phyloP scores from a whole-genome alignment of 2,888 invertebrate species.

The Invenusta paracnida region DNA sequence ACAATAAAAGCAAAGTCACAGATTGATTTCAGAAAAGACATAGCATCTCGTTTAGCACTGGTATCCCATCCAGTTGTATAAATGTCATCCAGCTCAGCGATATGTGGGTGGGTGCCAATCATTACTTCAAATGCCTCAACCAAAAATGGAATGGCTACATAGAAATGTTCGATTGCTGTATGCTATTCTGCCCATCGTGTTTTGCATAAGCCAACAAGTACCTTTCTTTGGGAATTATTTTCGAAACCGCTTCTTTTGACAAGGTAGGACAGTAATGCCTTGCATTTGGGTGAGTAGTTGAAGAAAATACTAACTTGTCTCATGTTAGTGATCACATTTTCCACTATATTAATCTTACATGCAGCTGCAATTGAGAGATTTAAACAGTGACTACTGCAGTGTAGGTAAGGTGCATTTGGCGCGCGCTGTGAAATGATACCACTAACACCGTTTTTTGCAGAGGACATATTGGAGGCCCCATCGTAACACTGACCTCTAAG shows the following conservation, averaged over 20 bases:
- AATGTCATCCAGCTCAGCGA: slow-evolving; percentile 12
- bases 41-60: slow-evolving; percentile 7
- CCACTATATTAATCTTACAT: background rate
- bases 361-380: slow-evolving; percentile 28
- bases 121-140: slow-evolving; percentile 41
- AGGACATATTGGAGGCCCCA: background rate
- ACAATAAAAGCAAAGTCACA: slow-evolving; percentile 33
- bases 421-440: background rate
- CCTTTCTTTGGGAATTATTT: slow-evolving; percentile 14
- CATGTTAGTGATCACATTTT: slow-evolving; percentile 40
- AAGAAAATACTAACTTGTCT: slow-evolving; percentile 38
- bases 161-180: slow-evolving; percentile 40
- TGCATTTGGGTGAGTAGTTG: slow-evolving; percentile 38
- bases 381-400: background rate
- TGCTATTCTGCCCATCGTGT: slow-evolving; percentile 26
- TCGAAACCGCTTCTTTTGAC: background rate
- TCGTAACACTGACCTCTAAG: too few relatives aligned
- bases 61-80: slow-evolving; percentile 27
- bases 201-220: slow-evolving; percentile 38
- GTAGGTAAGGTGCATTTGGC: background rate
- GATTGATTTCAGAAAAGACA: background rate
- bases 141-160: slow-evolving; percentile 34
- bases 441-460: background rate
- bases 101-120: slow-evolving; percentile 28
- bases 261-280: slow-evolving; percentile 17